phyloP scores from a whole-genome alignment of 2,888 invertebrate genomes.

The Oegoconia quadripuncta region DNA sequence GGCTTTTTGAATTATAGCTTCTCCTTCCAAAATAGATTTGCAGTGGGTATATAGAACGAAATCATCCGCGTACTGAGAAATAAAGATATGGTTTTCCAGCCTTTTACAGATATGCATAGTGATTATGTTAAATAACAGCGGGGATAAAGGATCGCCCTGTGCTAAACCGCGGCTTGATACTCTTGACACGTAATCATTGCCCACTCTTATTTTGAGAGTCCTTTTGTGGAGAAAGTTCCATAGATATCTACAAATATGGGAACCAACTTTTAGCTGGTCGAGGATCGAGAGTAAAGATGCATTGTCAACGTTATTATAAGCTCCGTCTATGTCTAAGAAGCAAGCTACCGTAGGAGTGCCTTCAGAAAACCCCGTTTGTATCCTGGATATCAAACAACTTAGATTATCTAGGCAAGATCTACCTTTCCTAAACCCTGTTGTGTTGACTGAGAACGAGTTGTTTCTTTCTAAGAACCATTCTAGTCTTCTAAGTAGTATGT shows the following conservation, averaged over 20 bases:
- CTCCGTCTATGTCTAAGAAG: conserved; percentile 6
- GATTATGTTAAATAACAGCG: conserved; percentile 22
- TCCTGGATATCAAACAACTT: conserved; percentile 7
- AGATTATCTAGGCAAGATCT: conserved; percentile 17
- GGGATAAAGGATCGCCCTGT: conserved; percentile 27
- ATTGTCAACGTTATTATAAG: conserved; percentile 5
- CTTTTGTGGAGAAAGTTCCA: conserved; percentile 2
- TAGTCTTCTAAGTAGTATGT: conserved; percentile 5
- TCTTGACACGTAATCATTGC: neutral
- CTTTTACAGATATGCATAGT: conserved; percentile 11
- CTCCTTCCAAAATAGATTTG: neutral
- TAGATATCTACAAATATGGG: conserved; percentile 5
- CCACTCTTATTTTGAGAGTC: neutral
- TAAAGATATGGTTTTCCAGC: conserved; percentile 2
- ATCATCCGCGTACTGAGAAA: conserved; percentile 13
- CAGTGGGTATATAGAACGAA: conserved; percentile 1
- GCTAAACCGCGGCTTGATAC: neutral
- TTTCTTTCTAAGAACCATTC: conserved; percentile 18
- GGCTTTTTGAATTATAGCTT: neutral
- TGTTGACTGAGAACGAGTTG: conserved; percentile 3
- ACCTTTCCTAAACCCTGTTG: conserved; percentile 14
- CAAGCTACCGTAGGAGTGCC: conserved; percentile 1
- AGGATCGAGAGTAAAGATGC: neutral
- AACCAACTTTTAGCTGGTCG: neutral
- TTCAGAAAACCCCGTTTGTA: conserved; percentile 9